Evolutionary conservation across 37 sponge, comb jelly and placozoan species (phyloP), one percentile per base, ranked within the genome.

Genomic region (Beroe ovata): DNA sequence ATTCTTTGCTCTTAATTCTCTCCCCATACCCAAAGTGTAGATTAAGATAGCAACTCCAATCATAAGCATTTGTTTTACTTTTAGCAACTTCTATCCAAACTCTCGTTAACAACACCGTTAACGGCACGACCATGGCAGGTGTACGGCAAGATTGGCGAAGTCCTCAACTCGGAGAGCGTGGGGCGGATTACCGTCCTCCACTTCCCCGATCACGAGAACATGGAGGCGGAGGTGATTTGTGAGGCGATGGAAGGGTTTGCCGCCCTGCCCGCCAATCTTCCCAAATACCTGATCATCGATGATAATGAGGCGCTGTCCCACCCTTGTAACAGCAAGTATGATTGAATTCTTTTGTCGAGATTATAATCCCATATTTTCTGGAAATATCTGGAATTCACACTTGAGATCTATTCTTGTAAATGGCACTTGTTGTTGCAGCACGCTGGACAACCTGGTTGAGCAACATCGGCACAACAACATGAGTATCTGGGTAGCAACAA

Each of bases 261-360:
- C 3, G 41, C 84, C 23, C 21, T 77, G 29, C 26, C 42, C 25
- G n/a, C 36, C 21, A 42, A 39, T 4, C 47, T 42, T 40, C 84
- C 84, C 47, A 77, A 77, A 25, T 42, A 26, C 33, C 84, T 77
- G 42, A 77, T 77, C 84, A 77, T 77, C 8, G 84, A 77, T 77
- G 33, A 77, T 20, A 30, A 11, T 22, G 84, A 77, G n/a, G 54
- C 33, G 3, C 54, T 42, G 28, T 42, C 84, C 23, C 84, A 77
- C 21, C 54, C 42, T 16, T 77, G 84, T 25, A 77, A 77, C 28
- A 41, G 47, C n/a, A 77, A 77, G 84, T 77, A 28, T 18, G 71
- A 35, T 8, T 63, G 64, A n/a, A 63, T 63, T n/a, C 26, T 14
- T 63, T 19, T 63, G n/a, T n/a, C n/a, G n/a, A n/a, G n/a, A n/a